Evolutionary conservation across 2,888 invertebrate species (phyloP), one percentile per base, ranked within the genome.

Genomic region (Temnothorax rugatulus): DNA sequence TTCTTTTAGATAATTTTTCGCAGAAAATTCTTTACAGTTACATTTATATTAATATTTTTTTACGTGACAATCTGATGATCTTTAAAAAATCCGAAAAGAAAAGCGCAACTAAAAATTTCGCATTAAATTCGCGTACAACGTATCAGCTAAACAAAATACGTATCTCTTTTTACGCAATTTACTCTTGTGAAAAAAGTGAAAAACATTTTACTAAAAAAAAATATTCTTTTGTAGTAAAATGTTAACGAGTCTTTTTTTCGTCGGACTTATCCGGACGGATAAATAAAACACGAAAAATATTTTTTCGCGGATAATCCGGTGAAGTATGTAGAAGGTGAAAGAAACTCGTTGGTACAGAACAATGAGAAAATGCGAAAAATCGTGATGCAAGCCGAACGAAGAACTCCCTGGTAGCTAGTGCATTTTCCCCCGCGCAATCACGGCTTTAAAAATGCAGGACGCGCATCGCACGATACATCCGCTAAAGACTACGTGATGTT

Each of bases 401-500:
- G 13, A 69, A 38, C 38, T 44, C 9, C 29, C 13, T 4, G 21
- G 59, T 18, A 59, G 57, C 38, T 18, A 59, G 57, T 59, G 79
- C 59, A 47, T 71, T 81, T 77, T 54, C 8, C 57, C 59, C 25
- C 59, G 47, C 59, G 79, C 79, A 71, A 81, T 77, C 66, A 38
- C 34, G 73, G 73, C 47, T 81, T 81, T 71, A 81, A 81, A 81
- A 71, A 81, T 81, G 73, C 79, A 81, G 59, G 54, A 71, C 38
- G 59, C 47, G 69, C 52, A 41, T 54, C 54, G 66, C 76, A 2
- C 71, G 47, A 71, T 81, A 59, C 79, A 52, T 71, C 25, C 59
- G 73, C 11, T 81, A 81, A 81, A 81, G 79, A 81, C 73, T 81
- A 59, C n/a, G 47, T 71, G 47, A 71, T 81, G 59, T 81, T 81